Evolutionary conservation across 1,140 invertebrate genomes (phyloP).

Genomic region (Scaptodrosophila lebanonensis): DNA sequence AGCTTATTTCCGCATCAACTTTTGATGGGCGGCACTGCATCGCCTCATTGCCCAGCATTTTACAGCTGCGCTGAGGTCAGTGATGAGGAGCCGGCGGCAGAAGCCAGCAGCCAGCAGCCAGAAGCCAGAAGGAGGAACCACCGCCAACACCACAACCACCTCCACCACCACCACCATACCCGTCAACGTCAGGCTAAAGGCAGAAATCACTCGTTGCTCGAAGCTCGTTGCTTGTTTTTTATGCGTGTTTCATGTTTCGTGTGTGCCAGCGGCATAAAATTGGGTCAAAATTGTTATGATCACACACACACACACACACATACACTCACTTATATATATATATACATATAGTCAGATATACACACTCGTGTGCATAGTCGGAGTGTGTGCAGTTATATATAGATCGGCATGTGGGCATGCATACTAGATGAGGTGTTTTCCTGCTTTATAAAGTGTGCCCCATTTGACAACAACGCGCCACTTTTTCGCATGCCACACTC

Average conservation of each 20-base stretch:
- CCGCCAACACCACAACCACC: too few species aligned
- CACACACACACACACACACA: conserved; percentile 41
- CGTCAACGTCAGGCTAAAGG: conserved; percentile 12
- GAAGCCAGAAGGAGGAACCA: too few species aligned
- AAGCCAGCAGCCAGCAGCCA: too few species aligned
- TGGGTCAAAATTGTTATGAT: conserved; percentile 76
- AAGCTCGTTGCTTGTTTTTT: conserved; percentile 13
- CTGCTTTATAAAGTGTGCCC: conserved; percentile 49
- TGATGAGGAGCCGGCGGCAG: conserved; percentile 31
- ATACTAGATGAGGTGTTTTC: conserved; percentile 51
- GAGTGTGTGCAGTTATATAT: conserved; percentile 70
- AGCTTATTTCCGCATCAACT: too few species aligned
- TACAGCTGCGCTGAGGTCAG: conserved; percentile 64
- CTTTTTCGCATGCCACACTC: conserved; percentile 42
- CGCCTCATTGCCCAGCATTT: conserved; percentile 53
- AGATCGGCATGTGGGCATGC: conserved; percentile 33
- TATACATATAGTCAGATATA: not conserved
- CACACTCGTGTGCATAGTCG: conserved; percentile 40
- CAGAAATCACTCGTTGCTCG: conserved; percentile 41
- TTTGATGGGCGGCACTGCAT: conserved; percentile 15
- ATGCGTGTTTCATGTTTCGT: conserved; percentile 40
- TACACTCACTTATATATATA: conserved; percentile 6
- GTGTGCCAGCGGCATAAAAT: conserved; percentile 46
- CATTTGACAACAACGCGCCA: conserved; percentile 52
- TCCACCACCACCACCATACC: too few species aligned